These are phyloP conservation scores for Zaprionus vittiger DNA, from an alignment of 1,140 invertebrate species.

Conservation along the genomic window DNA sequence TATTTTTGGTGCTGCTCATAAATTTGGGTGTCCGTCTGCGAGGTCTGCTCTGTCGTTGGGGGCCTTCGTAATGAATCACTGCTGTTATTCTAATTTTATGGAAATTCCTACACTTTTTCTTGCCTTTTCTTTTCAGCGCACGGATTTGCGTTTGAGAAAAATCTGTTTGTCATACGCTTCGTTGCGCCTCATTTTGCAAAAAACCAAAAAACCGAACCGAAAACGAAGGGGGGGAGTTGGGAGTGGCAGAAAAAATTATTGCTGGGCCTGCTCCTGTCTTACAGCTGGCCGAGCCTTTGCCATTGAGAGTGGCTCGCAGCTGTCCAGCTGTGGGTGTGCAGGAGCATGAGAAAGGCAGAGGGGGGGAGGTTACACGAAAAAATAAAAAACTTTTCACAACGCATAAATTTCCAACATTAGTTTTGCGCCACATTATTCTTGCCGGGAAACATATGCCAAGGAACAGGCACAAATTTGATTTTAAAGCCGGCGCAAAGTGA, in stretches of 20 bases:
- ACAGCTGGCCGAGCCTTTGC: conserved; percentile 41
- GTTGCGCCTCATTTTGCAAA: conserved; percentile 81
- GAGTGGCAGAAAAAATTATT: conserved; percentile 58
- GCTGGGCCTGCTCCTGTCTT: conserved; percentile 49
- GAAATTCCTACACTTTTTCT: conserved; percentile 82
- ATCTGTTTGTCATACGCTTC: conserved; percentile 83
- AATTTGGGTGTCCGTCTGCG: conserved; percentile 65
- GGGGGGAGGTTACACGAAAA: not conserved
- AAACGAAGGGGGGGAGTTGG: conserved; percentile 6
- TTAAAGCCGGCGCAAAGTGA: conserved; percentile 67
- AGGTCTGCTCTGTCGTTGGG: conserved; percentile 17
- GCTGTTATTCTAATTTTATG: conserved; percentile 83
- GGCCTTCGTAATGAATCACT: conserved; percentile 73
- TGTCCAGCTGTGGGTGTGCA: conserved; percentile 57
- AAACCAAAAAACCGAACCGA: conserved; percentile 26
- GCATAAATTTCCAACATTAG: conserved; percentile 79
- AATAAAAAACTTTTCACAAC: conserved; percentile 74
- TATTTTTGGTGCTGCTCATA: conserved; percentile 76
- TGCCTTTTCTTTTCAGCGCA: conserved; percentile 74
- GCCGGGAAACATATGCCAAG: conserved; percentile 67
- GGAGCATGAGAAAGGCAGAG: conserved; percentile 9
- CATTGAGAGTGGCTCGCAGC: conserved; percentile 65
- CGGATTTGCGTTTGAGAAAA: conserved; percentile 82
- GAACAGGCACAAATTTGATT: conserved; percentile 64
- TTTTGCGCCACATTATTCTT: conserved; percentile 80